A percentile compares a stretch with the other conserved stretches of the same genome.
phyloP scores from a whole-genome alignment of 2,888 invertebrate species.

The Lordiphosa fenestrarum region DNA sequence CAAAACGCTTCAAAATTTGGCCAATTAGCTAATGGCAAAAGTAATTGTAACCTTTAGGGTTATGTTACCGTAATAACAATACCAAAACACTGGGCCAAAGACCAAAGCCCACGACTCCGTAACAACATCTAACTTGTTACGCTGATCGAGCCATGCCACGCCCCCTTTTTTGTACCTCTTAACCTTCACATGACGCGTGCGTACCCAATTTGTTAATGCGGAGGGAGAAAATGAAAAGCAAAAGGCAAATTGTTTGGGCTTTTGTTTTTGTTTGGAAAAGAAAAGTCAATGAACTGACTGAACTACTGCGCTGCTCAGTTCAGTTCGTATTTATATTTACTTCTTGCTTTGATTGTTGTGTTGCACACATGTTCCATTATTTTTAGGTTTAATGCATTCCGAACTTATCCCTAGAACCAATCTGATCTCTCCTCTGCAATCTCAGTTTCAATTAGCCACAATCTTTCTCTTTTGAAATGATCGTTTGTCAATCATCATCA shows the following conservation, averaged over 20 bases:
- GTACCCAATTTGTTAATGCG: no score
- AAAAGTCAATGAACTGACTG: constrained; percentile 30
- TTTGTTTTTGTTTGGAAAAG: constrained; percentile 16
- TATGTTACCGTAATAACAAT: no score
- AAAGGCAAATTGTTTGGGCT: constrained; percentile 5
- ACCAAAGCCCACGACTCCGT: no score
- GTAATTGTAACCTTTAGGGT: no score
- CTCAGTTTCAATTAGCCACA: constrained; percentile 31
- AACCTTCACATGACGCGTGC: no score
- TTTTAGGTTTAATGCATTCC: constrained; percentile 29
- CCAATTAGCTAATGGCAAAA: no score
- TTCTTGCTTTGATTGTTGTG: constrained; percentile 19
- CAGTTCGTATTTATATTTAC: constrained; percentile 5
- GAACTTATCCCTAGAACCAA: neutral
- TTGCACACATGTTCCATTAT: constrained; percentile 20
- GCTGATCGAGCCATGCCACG: no score
- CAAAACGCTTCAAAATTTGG: no score
- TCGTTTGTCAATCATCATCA: constrained; percentile 32
- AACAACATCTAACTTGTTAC: no score
- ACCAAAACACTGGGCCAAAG: no score
- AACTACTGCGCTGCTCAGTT: no score
- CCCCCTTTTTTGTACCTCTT: no score
- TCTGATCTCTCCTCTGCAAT: constrained; percentile 10
- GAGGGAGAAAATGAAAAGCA: constrained; percentile 12
- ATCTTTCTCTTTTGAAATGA: constrained; percentile 21